Evolutionary conservation across 2,888 invertebrate species (phyloP).

Genomic region (Chymomyza amoena): DNA sequence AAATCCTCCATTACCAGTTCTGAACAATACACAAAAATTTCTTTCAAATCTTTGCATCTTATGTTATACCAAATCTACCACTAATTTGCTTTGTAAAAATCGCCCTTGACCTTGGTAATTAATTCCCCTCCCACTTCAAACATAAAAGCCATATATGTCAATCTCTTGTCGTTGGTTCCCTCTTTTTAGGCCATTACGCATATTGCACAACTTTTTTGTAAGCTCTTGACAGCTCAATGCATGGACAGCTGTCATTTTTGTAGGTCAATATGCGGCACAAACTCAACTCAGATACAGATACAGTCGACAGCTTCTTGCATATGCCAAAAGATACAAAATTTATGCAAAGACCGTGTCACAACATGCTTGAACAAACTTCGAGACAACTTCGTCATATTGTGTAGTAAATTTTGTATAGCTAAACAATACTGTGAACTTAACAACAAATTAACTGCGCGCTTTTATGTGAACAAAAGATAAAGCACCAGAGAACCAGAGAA

Average conservation of each 20-base stretch:
- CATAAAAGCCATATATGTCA: neutral
- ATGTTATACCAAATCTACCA: neutral
- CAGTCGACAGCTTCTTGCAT: conserved; percentile 1
- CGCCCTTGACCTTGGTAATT: neutral
- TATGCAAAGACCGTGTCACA: conserved; percentile 7
- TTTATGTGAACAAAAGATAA: conserved; percentile 55
- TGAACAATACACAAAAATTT: too few relatives aligned
- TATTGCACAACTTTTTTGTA: neutral
- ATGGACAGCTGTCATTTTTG: neutral
- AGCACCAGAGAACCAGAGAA: conserved; percentile 23
- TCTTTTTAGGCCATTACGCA: neutral
- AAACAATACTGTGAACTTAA: conserved; percentile 64
- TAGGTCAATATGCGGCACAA: conserved; percentile 1
- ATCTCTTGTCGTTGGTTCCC: neutral
- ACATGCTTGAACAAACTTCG: conserved; percentile 21
- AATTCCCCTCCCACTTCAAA: neutral
- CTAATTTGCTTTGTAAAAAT: neutral
- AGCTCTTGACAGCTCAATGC: conserved; percentile 1
- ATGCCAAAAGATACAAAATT: neutral
- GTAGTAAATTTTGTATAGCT: neutral
- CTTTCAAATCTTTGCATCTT: neutral
- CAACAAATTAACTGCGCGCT: conserved; percentile 43
- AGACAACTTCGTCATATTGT: neutral
- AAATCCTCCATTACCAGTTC: too few relatives aligned
- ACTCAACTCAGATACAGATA: neutral